Percentiles rank a stretch among this genome's conserved stretches.
Evolutionary conservation across 2,888 invertebrate genomes (phyloP).

Genomic region (Rhogogaster chlorosoma): DNA sequence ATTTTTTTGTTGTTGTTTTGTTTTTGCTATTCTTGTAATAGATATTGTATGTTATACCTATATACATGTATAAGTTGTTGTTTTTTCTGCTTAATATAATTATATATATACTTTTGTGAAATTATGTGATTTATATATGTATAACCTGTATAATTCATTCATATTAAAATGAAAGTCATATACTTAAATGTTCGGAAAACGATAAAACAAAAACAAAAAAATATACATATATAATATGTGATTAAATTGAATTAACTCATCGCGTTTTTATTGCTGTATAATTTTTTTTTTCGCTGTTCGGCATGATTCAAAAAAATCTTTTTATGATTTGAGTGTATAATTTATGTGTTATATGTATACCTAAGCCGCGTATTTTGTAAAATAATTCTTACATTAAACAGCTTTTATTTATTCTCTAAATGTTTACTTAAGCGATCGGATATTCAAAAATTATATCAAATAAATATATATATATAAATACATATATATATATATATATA

Average conservation of each 20-base stretch:
- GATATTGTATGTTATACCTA: background rate
- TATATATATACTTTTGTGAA: background rate
- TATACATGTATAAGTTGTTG: background rate
- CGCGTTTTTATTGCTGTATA: background rate
- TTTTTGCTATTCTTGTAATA: background rate
- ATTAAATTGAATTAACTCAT: background rate
- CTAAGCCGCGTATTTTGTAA: background rate
- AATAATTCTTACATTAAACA: background rate
- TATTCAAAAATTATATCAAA: slow-evolving; percentile 12
- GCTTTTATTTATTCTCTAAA: slow-evolving; percentile 24
- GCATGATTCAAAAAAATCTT: background rate
- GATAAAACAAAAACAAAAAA: background rate
- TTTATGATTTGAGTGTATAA: background rate
- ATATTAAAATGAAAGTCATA: background rate
- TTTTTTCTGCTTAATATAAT: background rate
- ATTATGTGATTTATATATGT: background rate
- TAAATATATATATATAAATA: slow-evolving; percentile 2
- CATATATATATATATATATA: background rate
- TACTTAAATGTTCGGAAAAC: background rate
- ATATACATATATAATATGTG: background rate
- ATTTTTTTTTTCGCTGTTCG: background rate
- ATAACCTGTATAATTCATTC: background rate
- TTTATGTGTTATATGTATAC: background rate
- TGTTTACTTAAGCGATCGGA: slow-evolving; percentile 22
- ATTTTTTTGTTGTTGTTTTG: background rate